These are phyloP conservation scores for Hippasteria phrygiana DNA, from an alignment of 53 echinoderm and acorn worm species.

Conservation along the genomic window DNA sequence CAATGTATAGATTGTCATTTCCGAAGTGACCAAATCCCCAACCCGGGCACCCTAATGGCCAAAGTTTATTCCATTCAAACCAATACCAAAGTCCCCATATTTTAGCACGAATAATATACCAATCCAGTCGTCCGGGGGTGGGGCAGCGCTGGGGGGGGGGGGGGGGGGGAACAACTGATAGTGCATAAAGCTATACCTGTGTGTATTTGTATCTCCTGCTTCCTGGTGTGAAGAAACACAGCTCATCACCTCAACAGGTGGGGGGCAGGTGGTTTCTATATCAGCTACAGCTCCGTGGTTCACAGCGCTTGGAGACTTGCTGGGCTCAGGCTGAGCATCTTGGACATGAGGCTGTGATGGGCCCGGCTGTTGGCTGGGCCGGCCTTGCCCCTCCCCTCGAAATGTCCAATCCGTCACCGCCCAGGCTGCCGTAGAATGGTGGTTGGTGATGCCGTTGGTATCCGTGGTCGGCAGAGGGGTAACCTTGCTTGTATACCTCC, in stretches of 20 bases:
- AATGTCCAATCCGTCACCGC: neutral
- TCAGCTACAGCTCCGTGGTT: neutral
- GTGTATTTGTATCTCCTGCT: neutral
- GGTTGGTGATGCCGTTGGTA: neutral
- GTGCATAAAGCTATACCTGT: too few species aligned
- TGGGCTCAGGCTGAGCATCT: neutral
- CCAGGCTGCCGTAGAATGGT: neutral
- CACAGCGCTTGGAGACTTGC: neutral
- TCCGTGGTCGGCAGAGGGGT: slow-evolving; percentile 10
- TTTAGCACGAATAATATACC: too few species aligned
- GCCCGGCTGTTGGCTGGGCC: neutral
- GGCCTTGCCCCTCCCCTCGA: neutral
- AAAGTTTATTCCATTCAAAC: too few species aligned
- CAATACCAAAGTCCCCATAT: too few species aligned
- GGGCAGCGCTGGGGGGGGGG: too few species aligned
- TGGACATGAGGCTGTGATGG: neutral
- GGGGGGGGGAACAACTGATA: too few species aligned
- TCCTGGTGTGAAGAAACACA: neutral
- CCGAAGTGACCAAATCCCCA: too few species aligned
- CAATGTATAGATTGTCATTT: too few species aligned
- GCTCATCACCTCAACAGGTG: neutral
- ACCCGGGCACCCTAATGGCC: too few species aligned
- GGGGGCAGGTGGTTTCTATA: neutral
- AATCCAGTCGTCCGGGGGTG: too few species aligned
- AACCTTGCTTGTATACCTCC: slow-evolving; percentile 53